Evolutionary conservation across 1,140 invertebrate species (phyloP).

Genomic region (Drosophila varians): DNA sequence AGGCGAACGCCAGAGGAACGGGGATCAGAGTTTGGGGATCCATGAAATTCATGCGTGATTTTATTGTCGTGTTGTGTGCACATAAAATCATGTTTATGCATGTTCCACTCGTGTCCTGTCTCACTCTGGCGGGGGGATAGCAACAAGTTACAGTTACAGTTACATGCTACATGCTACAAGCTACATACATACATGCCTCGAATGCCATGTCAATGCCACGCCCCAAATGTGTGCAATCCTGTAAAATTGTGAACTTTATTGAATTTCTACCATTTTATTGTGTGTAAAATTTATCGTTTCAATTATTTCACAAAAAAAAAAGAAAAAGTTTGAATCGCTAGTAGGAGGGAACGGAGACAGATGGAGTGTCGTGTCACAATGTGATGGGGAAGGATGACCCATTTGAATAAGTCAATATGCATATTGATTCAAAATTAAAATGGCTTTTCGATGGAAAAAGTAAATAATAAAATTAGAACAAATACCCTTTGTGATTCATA

Average conservation of each 20-base stretch:
- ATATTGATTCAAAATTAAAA: neutral
- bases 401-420: conserved; percentile 4
- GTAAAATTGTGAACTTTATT: conserved; percentile 75
- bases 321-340: conserved; percentile 3
- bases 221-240: conserved; percentile 31
- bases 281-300: conserved; percentile 79
- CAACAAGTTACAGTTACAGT: conserved; percentile 70
- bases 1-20: neutral
- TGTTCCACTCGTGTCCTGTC: conserved; percentile 34
- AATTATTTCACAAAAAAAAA: conserved; percentile 58
- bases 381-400: conserved; percentile 10
- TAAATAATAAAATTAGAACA: neutral
- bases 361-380: conserved; percentile 2
- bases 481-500: neutral
- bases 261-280: conserved; percentile 74
- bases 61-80: conserved; percentile 77
- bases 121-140: conserved; percentile 42
- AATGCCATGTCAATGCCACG: conserved; percentile 39
- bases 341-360: neutral
- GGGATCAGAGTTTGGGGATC: conserved; percentile 51
- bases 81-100: conserved; percentile 78
- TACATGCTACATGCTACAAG: conserved; percentile 44
- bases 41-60: conserved; percentile 80
- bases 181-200: no score
- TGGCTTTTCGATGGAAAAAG: neutral